phyloP scores from a whole-genome alignment of 1,140 invertebrate species.

The Brachionus paranguensis region DNA sequence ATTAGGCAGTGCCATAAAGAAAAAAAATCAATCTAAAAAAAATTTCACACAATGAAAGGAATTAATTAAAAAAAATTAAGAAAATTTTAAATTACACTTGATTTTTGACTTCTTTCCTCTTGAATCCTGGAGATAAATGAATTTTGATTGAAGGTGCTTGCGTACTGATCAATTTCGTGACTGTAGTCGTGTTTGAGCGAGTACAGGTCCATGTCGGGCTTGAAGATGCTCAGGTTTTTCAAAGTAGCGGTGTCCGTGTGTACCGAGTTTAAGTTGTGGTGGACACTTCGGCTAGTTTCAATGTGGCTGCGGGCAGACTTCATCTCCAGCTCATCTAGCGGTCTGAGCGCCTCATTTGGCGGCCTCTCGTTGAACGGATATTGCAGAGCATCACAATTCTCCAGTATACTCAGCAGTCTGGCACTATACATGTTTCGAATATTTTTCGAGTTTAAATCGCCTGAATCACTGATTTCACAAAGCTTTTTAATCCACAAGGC shows the following conservation, averaged over 20 bases:
- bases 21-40: too few species aligned
- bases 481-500: constrained; percentile 56
- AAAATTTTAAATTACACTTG: neutral
- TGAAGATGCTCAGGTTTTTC: neutral
- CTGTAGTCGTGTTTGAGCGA: neutral
- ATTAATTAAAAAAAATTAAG: too few species aligned
- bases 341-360: neutral
- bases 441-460: neutral
- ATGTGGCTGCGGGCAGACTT: neutral
- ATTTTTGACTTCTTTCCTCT: neutral
- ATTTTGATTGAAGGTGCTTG: neutral
- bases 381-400: neutral
- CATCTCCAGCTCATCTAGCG: neutral
- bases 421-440: constrained; percentile 23
- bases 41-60: too few species aligned
- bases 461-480: constrained; percentile 48
- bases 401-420: constrained; percentile 3
- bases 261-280: neutral
- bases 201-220: neutral
- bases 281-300: neutral
- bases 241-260: neutral
- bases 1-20: too few species aligned
- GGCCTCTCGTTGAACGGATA: constrained; percentile 33
- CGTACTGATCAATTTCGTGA: neutral
- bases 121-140: neutral